Base-by-base conservation (phyloP, 1,140 invertebrate species). In the Phocides pigmalion region DNA sequence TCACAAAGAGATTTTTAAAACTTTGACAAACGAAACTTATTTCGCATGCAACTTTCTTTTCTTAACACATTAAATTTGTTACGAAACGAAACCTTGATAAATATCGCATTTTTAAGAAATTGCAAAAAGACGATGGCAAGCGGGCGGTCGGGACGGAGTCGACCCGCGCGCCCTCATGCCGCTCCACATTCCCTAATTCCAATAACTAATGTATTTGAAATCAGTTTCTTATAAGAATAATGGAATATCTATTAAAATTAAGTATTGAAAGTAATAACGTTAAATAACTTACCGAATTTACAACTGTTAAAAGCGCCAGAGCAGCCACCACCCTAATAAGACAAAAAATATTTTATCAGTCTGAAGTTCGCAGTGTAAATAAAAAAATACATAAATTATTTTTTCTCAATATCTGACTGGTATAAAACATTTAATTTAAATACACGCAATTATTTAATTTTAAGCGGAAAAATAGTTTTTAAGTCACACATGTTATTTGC, bases 61-160 rank as follows among this genome's bases (percentile, higher is more conserved):
- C 28, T 35, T 12, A 37, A 47, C 42, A 64, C 25, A 51, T 61
- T 12, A 11, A 14, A 39, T 68, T 59, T 61, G 41, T 16, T 49
- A 46, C 46, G 5, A 12, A 19, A 56, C 28, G 47, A 44, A 58
- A 41, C 25, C 28, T 46, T 63, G 61, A 50, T 54, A 19, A 66
- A 73, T 64, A 65, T 76, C 62, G 73, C 67, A 61, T 79, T 81
- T 81, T 79, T 70, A 72, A 76, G 81, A 87, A 85, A 82, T 80
- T 83, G 77, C 81, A 89, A 90, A 90, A 88, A 44, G 69, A 87
- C 70, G 72, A 88, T 71, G 70, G 37, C 66, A 73, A 82, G 79
- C 72, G 63, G 79, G 72, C 81, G 56, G 66, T 76, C 82, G 70
- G n/a, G n/a, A n/a, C n/a, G n/a, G n/a, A 79, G 81, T 85, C 77